A percentile compares a stretch with the other conserved stretches of the same genome.
These are phyloP conservation scores for Andrena flavipes DNA, from an alignment of 2,888 invertebrate genomes.

Conservation along the genomic window DNA sequence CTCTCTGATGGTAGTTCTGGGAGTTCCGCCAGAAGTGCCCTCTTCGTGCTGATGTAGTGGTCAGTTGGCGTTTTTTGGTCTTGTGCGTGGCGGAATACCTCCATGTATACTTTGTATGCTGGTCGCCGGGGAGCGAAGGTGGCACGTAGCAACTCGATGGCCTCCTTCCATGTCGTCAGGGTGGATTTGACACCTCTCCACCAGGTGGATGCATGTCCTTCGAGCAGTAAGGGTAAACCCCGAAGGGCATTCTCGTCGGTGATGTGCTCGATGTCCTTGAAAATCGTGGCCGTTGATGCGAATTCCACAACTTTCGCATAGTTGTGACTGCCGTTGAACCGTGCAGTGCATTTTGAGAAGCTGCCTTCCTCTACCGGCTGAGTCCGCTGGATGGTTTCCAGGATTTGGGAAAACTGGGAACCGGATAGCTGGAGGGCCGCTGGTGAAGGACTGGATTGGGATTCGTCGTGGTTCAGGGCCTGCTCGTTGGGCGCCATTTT, in stretches of 20 bases:
- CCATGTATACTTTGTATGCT: not conserved
- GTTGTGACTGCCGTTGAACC: not conserved
- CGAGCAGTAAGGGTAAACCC: not conserved
- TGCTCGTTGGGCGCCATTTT: too few relatives aligned
- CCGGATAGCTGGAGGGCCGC: too few relatives aligned
- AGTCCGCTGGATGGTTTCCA: too few relatives aligned
- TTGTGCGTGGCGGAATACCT: not conserved
- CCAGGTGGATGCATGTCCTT: conserved; percentile 10
- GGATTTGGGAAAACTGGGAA: too few relatives aligned
- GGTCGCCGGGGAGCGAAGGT: conserved; percentile 7
- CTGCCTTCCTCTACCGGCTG: not conserved
- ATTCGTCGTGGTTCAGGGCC: too few relatives aligned
- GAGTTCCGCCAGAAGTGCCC: not conserved
- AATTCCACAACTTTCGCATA: not conserved
- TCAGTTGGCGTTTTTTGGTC: not conserved
- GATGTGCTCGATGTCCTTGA: not conserved
- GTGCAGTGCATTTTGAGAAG: not conserved
- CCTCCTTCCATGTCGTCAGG: not conserved
- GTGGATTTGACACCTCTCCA: conserved; percentile 5
- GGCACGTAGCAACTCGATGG: not conserved
- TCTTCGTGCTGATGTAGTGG: not conserved
- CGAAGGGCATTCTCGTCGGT: not conserved
- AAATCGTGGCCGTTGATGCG: not conserved
- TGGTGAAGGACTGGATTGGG: too few relatives aligned
- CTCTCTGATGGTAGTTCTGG: not conserved